A percentile compares a stretch with the other conserved stretches of the same genome.
These are phyloP conservation scores for Hippocampus zosterae DNA, from an alignment of 2,113 vertebrate species.

Conservation along the genomic window DNA sequence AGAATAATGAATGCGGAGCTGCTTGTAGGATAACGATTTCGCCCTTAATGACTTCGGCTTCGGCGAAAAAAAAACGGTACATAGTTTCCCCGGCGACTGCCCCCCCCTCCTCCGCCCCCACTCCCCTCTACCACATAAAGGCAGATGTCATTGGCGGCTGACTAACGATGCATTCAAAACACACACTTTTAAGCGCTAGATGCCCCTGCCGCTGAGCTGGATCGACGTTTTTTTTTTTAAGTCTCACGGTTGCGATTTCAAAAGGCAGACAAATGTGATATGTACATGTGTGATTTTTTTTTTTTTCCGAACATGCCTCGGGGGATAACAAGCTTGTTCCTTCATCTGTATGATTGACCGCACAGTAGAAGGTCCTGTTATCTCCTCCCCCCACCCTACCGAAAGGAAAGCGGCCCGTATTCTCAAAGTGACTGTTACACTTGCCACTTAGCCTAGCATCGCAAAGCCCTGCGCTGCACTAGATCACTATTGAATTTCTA, in stretches of 20 bases:
- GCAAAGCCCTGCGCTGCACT: conserved; percentile 33
- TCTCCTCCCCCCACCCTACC: neutral
- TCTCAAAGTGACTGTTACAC: conserved; percentile 4
- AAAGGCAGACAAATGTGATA: neutral
- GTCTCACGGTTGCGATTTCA: neutral
- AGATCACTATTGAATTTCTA: conserved; percentile 64
- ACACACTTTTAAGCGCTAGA: neutral
- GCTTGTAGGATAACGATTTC: conserved; percentile 44
- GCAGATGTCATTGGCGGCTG: neutral
- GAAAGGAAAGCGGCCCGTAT: neutral
- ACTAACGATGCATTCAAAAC: conserved; percentile 8
- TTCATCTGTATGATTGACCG: neutral
- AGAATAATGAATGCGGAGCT: conserved; percentile 64
- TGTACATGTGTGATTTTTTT: neutral
- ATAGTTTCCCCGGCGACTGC: conserved; percentile 6
- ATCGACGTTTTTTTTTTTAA: neutral
- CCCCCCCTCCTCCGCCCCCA: too few relatives aligned
- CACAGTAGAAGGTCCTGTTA: neutral
- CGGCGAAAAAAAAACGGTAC: conserved; percentile 6
- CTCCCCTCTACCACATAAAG: neutral
- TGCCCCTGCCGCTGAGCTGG: neutral
- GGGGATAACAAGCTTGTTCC: neutral
- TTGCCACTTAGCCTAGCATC: conserved; percentile 23
- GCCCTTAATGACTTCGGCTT: conserved; percentile 27
- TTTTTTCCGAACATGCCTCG: neutral